Conservation (phyloP, 2,113 vertebrate genomes). For the Balaeniceps rex region DNA sequence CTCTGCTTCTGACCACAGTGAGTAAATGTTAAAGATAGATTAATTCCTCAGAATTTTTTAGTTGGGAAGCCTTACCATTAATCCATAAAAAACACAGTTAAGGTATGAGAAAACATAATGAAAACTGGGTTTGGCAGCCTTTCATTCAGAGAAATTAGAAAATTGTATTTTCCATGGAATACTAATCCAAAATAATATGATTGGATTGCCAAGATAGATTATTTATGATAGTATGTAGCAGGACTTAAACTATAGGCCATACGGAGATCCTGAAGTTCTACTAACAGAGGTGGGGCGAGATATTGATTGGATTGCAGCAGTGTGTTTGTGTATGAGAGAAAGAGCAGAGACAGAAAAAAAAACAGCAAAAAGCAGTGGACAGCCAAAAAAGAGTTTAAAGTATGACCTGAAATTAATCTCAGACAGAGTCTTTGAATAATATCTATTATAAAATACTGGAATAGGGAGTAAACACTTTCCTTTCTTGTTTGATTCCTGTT, state of each 20-base stretch:
- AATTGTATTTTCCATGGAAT: background rate
- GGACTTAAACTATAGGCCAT: background rate
- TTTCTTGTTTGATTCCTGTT: background rate
- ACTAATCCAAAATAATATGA: background rate
- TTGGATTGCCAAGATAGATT: background rate
- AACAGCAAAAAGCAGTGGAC: background rate
- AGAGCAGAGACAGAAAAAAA: background rate
- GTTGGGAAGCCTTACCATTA: background rate
- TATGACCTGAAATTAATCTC: background rate
- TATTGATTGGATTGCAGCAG: rapidly evolving
- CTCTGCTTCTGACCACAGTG: background rate
- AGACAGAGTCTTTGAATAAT: background rate
- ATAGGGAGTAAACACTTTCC: background rate
- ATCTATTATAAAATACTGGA: background rate
- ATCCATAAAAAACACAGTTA: background rate
- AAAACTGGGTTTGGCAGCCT: background rate
- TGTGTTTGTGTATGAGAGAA: background rate
- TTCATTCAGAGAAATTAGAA: background rate
- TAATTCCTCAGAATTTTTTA: background rate
- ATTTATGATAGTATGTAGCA: background rate
- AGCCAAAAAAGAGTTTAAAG: background rate
- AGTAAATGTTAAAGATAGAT: background rate
- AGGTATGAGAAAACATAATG: background rate
- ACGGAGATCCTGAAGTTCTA: background rate
- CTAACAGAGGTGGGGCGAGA: background rate